Base-by-base conservation (phyloP, 1,140 invertebrate genomes). In the Uloborus diversus region DNA sequence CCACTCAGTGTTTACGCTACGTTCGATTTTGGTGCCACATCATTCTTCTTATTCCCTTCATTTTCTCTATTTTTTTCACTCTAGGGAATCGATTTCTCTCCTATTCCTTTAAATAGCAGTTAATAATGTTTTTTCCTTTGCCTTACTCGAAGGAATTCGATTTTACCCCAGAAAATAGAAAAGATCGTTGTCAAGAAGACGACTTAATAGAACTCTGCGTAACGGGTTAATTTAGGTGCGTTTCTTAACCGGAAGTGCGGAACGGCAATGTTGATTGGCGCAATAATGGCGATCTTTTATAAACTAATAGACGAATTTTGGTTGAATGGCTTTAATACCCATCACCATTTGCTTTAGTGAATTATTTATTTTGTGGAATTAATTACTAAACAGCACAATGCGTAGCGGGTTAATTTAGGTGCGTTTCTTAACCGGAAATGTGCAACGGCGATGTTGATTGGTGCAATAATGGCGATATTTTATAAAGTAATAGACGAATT, bases 71-170 rank as follows among this genome's bases (percentile, higher is more conserved):
- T 78, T 57, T 47, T 65, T 35, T 28, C 32, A 14, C 62, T 35
- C 13, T 64, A 11, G 53, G 47, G 64, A 65, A 78, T 78, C 73
- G 73, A 78, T 78, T 66, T 59, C 53, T 57, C 62, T 78, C 61
- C 62, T 78, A 78, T 78, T 78, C 62, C 73, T 78, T 75, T 78
- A 78, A 78, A 78, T 78, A 78, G 73, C 73, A 78, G 73, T 78
- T 78, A 78, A 78, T 78, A 78, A 78, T 78, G 73, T 27, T 78
- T 78, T 78, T 78, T 64, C 37, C 25, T 20, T 57, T 53, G 56
- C 42, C 35, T 51, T 17, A 37, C 32, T 27, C 32, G 37, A n/a
- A 23, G 69, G 47, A 75, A 75, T 75, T 75, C 71, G 71, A 75
- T 75, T 75, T 64, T 33, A 42, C 9, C 17, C 13, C 23, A 13